Evolutionary conservation across 2,797 vertebrate genomes (phyloP), one percentile per base, ranked within the genome.

Genomic region (Micrastur ruficollis): DNA sequence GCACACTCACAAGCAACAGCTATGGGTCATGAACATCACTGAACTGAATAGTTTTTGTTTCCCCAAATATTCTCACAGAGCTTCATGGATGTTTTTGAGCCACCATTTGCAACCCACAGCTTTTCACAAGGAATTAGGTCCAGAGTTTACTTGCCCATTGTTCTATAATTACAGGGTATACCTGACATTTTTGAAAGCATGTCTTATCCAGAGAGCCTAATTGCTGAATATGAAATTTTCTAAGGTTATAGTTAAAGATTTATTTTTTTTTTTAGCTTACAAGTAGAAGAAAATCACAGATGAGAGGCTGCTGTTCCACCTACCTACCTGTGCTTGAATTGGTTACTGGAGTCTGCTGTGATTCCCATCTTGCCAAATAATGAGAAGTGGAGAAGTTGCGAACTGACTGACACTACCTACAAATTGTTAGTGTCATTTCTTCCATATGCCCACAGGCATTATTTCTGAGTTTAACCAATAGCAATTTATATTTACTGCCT

Each of bases 401-500:
- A 91, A 67, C 46, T 85, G 67, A 89, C 71, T 94, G 96, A 95
- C 52, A 75, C 23, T 90, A 49, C 80, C 47, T 70, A 86, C 65
- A 96, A 96, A 92, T 95, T 97, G 95, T 95, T 96, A 86, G 71
- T 96, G 81, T 95, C n/a, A 81, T 93, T 98, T 88, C 81, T 91
- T 87, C 71, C n/a, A 38, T 56, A 49, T 92, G 40, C 81, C 90
- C 75, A 82, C 27, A 79, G 96, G 72, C 62, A 91, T 82, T 95
- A 87, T 98, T 94, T 90, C 73, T 95, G 91, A 96, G 86, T 91
- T 62, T 84, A 89, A 94, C 62, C 70, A 91, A 81, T 29, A 56
- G 52, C 97, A 96, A 97, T 96, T 97, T 97, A 91, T 94, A 90
- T 95, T 95, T 94, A 72, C 62, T 74, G 47, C 58, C 75, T 92